Evolutionary conservation across 2,797 vertebrate genomes (phyloP), one percentile per base, ranked within the genome.

Genomic region (Liparis tanakae): DNA sequence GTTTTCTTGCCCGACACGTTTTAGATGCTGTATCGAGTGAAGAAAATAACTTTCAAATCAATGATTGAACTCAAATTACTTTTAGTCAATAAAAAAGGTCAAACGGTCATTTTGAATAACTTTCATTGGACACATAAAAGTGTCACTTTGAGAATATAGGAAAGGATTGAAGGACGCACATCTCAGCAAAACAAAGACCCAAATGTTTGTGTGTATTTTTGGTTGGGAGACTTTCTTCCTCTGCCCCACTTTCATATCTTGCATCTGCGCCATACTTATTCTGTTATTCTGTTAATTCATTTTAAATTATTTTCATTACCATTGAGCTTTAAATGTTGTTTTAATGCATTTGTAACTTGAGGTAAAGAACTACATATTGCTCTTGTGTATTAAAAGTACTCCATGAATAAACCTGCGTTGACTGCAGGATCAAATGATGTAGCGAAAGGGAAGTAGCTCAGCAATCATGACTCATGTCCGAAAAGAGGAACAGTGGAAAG

Each of bases 361-460:
- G 5, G 8, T 41, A 25, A 15, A 20, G 7, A 56, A 43, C n/a
- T 34, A 39, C 9, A 3, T 15, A 15, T 34, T 14, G 8, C 2
- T 22, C 12, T 18, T 33, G 33, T 46, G 18, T 67, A 9, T 46
- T 15, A 18, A 46, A 48, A 48, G 46, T 48, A 48, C 4, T 9
- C 6, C n/a, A 48, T 48, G 18, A 48, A n/a, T 48, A 48, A n/a
- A 48, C 17, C 0, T 48, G 46, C 46, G 3, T 17, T 48, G 46
- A 46, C 72, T 48, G 58, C 66, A 63, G 33, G 18, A 18, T 56
- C 59, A 60, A 14, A 13, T 74, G 15, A 50, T 15, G 44, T 3
- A 22, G 25, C 44, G 41, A 18, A 61, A 18, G 37, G 67, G 64
- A 55, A 83, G 67, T 65, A 50, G 6, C 64, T 69, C 12, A 67